These are phyloP conservation scores for Lasioglossum vierecki DNA, from an alignment of 2,888 invertebrate genomes.

Conservation along the genomic window DNA sequence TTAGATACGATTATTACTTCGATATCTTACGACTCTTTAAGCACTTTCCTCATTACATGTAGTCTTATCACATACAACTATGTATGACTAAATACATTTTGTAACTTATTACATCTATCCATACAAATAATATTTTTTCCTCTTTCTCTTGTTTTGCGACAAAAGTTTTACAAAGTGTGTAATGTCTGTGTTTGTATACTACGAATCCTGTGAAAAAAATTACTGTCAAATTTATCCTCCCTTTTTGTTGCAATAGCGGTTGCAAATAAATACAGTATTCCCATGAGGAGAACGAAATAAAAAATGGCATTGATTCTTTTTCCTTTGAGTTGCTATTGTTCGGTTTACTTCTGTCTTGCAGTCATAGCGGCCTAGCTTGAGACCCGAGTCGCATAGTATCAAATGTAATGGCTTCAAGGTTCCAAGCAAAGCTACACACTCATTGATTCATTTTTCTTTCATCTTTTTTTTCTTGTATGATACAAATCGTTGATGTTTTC, in stretches of 20 bases:
- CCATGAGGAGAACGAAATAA: slow-evolving; percentile 47
- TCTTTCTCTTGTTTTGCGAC: slow-evolving; percentile 29
- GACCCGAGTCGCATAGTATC: slow-evolving; percentile 73
- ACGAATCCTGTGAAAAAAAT: slow-evolving; percentile 43
- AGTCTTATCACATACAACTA: slow-evolving; percentile 63
- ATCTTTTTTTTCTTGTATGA: slow-evolving; percentile 33
- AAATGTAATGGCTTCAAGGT: slow-evolving; percentile 73
- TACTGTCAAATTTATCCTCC: slow-evolving; percentile 29
- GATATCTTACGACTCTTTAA: slow-evolving; percentile 59
- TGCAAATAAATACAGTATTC: slow-evolving; percentile 72
- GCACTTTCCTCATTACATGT: slow-evolving; percentile 59
- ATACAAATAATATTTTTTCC: slow-evolving; percentile 51
- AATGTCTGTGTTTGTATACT: slow-evolving; percentile 1
- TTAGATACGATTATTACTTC: slow-evolving; percentile 55
- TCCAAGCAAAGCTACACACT: slow-evolving; percentile 65
- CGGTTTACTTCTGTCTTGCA: slow-evolving; percentile 47
- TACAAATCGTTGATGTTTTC: slow-evolving; percentile 56
- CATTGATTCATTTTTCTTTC: slow-evolving; percentile 34
- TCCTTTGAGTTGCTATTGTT: slow-evolving; percentile 22
- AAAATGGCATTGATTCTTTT: slow-evolving; percentile 50
- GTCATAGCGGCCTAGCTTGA: slow-evolving; percentile 67
- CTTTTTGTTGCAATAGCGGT: slow-evolving; percentile 56
- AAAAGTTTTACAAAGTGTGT: slow-evolving; percentile 47
- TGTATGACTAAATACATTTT: slow-evolving; percentile 64
- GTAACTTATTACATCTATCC: slow-evolving; percentile 61